A percentile compares a stretch with the other conserved stretches of the same genome.
These are phyloP conservation scores for Passerina amoena DNA, from an alignment of 2,113 vertebrate species.

Conservation along the genomic window DNA sequence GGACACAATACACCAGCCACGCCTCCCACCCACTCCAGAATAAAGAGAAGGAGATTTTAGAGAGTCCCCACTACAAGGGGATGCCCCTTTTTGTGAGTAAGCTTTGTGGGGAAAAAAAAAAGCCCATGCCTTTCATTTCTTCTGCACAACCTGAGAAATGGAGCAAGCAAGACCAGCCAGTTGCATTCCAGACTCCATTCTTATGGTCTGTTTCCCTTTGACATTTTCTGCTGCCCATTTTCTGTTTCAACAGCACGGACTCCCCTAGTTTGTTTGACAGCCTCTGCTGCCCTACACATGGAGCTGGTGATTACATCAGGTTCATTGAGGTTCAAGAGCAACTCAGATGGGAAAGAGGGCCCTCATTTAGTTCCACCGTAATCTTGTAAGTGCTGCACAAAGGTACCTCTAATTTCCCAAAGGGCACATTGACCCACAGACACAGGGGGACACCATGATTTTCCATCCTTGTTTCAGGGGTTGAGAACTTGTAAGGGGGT, in stretches of 20 bases:
- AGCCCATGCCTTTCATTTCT: neutral
- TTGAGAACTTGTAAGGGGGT: fast-evolving
- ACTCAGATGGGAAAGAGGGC: neutral
- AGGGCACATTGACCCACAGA: neutral
- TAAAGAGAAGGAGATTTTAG: neutral
- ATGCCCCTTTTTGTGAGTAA: neutral
- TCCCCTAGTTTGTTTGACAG: neutral
- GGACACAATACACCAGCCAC: neutral
- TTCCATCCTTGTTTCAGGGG: neutral
- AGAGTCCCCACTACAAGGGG: neutral
- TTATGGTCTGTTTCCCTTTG: neutral
- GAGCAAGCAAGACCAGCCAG: neutral
- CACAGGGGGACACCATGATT: neutral
- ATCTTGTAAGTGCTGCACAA: neutral
- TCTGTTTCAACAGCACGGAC: fast-evolving
- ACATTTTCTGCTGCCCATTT: neutral
- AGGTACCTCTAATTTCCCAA: neutral
- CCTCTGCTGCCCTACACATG: neutral
- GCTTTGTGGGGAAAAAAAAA: neutral
- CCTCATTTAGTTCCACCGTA: neutral
- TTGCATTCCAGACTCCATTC: neutral
- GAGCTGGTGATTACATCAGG: neutral
- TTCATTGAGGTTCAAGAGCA: neutral
- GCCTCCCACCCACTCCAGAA: neutral
- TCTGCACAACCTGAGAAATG: neutral